Evolutionary conservation across 2,888 invertebrate genomes (phyloP).

Genomic region (Erynnis tages): DNA sequence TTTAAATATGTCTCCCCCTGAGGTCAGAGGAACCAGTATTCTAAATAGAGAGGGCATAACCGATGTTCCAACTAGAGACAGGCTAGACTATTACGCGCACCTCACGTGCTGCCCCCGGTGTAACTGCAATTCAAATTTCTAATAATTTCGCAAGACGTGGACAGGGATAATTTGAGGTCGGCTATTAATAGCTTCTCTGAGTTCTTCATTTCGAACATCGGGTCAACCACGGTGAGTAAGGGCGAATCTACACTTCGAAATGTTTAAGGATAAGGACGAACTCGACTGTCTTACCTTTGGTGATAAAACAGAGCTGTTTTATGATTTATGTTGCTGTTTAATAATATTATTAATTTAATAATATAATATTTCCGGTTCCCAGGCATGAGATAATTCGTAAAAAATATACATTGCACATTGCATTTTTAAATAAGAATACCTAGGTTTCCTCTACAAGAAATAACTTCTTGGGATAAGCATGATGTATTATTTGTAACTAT

Average conservation of each 20-base stretch:
- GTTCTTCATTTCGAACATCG: background rate
- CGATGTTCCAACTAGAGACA: background rate
- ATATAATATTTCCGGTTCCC: conserved; percentile 2
- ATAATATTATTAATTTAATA: too few relatives aligned
- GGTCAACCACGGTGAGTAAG: background rate
- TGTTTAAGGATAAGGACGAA: too few relatives aligned
- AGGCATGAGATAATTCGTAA: background rate
- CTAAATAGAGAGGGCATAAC: background rate
- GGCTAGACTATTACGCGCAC: background rate
- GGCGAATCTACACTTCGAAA: too few relatives aligned
- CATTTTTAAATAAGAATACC: background rate
- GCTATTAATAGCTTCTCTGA: background rate
- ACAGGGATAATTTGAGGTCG: background rate
- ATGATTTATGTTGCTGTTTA: too few relatives aligned
- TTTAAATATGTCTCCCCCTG: too few relatives aligned
- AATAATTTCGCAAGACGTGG: background rate
- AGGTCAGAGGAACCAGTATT: too few relatives aligned
- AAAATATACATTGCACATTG: background rate
- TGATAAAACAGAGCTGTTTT: too few relatives aligned
- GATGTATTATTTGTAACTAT: background rate
- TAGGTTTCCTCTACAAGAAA: background rate
- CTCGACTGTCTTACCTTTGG: too few relatives aligned
- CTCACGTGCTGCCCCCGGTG: too few relatives aligned
- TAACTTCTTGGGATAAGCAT: background rate
- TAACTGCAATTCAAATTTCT: too few relatives aligned